Evolutionary conservation across 2,113 vertebrate species (phyloP).

Genomic region (Epinephelus lanceolatus): DNA sequence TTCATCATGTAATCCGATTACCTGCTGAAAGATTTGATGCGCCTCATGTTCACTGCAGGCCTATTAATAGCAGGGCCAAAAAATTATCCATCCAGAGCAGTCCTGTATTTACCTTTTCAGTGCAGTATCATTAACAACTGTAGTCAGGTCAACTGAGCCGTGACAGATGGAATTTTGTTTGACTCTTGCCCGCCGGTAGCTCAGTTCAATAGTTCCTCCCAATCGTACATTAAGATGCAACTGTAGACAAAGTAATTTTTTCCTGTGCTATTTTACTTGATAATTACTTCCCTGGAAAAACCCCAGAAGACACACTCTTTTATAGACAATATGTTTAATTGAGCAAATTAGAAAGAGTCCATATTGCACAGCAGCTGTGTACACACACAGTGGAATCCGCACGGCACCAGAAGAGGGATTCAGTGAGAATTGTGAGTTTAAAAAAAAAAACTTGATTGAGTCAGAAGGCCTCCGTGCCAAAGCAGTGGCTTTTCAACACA

Average conservation of each 20-base stretch:
- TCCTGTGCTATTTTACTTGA: constrained; percentile 77
- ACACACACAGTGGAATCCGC: constrained; percentile 83
- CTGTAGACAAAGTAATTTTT: constrained; percentile 68
- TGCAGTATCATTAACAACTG: constrained; percentile 46
- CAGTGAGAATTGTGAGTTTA: constrained; percentile 58
- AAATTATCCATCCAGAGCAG: constrained; percentile 23
- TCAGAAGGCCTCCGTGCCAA: constrained; percentile 65
- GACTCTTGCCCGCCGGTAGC: constrained; percentile 41
- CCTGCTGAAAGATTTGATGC: constrained; percentile 57
- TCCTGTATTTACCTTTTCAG: constrained; percentile 38
- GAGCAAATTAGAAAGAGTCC: constrained; percentile 82
- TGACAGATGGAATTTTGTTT: constrained; percentile 54
- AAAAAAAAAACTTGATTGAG: constrained; percentile 61
- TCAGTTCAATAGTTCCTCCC: constrained; percentile 50
- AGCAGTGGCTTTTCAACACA: constrained; percentile 75
- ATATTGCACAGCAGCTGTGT: constrained; percentile 85
- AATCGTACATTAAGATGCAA: constrained; percentile 63
- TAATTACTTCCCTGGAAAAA: constrained; percentile 85
- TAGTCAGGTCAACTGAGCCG: constrained; percentile 42
- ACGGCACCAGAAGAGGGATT: constrained; percentile 68
- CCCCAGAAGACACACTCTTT: constrained; percentile 79
- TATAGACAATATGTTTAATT: constrained; percentile 86
- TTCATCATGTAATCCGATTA: constrained; percentile 66
- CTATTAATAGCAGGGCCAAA: constrained; percentile 39
- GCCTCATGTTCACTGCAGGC: constrained; percentile 26